Percentiles rank a stretch among this genome's conserved stretches.
Evolutionary conservation across 2,113 vertebrate genomes (phyloP).

Genomic region (Mobula hypostoma): DNA sequence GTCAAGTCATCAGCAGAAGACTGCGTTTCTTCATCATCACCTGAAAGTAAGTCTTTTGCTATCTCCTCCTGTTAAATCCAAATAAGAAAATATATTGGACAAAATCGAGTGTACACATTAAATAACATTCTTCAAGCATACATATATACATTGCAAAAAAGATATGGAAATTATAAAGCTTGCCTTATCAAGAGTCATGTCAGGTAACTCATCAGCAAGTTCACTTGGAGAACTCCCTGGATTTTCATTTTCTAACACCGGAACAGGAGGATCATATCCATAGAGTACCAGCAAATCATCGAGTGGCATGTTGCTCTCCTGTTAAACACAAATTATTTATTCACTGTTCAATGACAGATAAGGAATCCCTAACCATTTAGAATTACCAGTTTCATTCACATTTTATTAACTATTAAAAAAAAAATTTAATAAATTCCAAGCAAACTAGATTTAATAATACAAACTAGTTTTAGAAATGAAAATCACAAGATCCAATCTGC

Average conservation of each 20-base stretch:
- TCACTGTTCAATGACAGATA: neutral
- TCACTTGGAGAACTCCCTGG: slow-evolving; percentile 88
- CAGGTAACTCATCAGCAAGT: slow-evolving; percentile 88
- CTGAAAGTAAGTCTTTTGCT: slow-evolving; percentile 93
- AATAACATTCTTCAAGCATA: neutral
- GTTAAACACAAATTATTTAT: slow-evolving; percentile 40
- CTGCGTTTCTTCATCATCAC: slow-evolving; percentile 96
- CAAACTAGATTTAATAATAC: neutral
- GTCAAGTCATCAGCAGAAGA: slow-evolving; percentile 96
- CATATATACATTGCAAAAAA: slow-evolving; percentile 37
- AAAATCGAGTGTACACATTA: neutral
- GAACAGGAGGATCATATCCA: slow-evolving; percentile 79
- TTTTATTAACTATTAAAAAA: neutral
- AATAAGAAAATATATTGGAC: neutral
- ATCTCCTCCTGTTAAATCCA: slow-evolving; percentile 79
- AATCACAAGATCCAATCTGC: neutral
- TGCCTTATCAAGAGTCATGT: slow-evolving; percentile 98
- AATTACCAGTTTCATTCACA: neutral
- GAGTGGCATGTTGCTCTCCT: slow-evolving; percentile 96
- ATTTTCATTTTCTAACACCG: slow-evolving; percentile 71
- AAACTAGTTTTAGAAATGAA: neutral
- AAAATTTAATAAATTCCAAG: neutral
- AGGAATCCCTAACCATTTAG: neutral
- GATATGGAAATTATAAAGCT: slow-evolving; percentile 40
- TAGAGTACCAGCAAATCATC: slow-evolving; percentile 92